Evolutionary conservation across 1,140 invertebrate species (phyloP), one percentile per base, ranked within the genome.

Genomic region (Drosophila funebris): DNA sequence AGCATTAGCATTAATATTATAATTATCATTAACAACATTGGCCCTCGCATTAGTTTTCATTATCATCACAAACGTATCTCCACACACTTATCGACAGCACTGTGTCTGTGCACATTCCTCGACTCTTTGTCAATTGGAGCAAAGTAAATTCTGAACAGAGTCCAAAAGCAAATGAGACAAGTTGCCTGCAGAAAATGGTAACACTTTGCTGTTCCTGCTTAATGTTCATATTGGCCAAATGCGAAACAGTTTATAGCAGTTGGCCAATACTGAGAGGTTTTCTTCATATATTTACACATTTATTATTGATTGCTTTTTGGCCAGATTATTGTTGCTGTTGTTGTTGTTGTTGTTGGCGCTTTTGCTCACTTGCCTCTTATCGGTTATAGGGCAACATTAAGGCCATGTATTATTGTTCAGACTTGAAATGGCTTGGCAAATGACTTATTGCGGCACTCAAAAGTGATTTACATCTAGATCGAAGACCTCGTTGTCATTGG

Each of bases 81-180:
- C 3, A 22, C 62, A 50, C 31, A 76, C 68, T 68, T 66, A 22
- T 41, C 11, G 13, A 4, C 5, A 8, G 41, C 16, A 77, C 69
- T 78, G 62, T 78, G 62, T 72, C 14, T 29, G 14, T n/a, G 57
- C 69, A 67, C 29, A 52, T 78, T 73, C 20, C 29, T 70, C 48
- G 48, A 70, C 14, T 54, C 29, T 22, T 31, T 48, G 48, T 67
- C 71, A 83, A 83, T 68, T 83, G 76, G 71, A 71, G 80, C 80
- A 44, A 4, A 58, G 33, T 27, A 75, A 63, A 50, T 64, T 71
- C 73, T 84, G 75, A 71, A 50, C 76, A 79, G 58, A 48, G 62
- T 81, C 80, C 76, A 82, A 82, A 39, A 52, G 24, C 18, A 27
- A 14, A 27, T 50, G 22, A 22, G 31, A 24, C 22, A 48, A 48